Evolutionary conservation across 2,113 vertebrate species (phyloP), one percentile per base, ranked within the genome.

Genomic region (Oryzias celebensis): DNA sequence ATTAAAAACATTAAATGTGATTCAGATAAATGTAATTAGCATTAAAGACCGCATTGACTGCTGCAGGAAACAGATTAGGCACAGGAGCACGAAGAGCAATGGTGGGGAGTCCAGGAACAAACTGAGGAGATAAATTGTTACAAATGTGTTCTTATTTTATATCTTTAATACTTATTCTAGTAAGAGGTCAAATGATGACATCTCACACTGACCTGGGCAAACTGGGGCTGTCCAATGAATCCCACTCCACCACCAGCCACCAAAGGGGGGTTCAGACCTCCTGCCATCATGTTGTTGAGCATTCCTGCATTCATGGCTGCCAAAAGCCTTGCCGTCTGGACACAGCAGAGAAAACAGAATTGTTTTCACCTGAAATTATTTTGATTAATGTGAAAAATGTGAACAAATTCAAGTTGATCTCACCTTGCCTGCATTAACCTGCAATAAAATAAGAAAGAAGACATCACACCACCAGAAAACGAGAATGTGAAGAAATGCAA

Each of bases 341-440:
- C 12, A 22, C n/a, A 50, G 0, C 20, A 47, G n/a, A 23, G 56
- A 22, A 66, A 5, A n/a, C 3, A 1, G 2, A 63, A 22, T 7
- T 12, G 48, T 10, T 41, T 41, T 23, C 58, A 7, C n/a, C 7
- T 46, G 3, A 15, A 15, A 1, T 47, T 1, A 43, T 67, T 46
- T 62, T 0, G 0, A 60, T 41, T 41, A 36, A 12, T 43, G 17
- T 26, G 24, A 0, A 44, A 58, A 52, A 55, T 0, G 20, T 14
- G 0, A 0, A 31, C 18, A 24, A 2, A 23, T 52, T 12, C 46
- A 48, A 18, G 13, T 61, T 7, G 15, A 20, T 2, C 80, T 83
- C 80, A 91, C 89, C 84, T 89, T 90, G 24, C 77, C 85, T 47
- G 72, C 85, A 50, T 52, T 82, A 67, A 75, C 86, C 89, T 91